Evolutionary conservation across 1,140 invertebrate genomes (phyloP).

Genomic region (Drosophila nigrodunni): DNA sequence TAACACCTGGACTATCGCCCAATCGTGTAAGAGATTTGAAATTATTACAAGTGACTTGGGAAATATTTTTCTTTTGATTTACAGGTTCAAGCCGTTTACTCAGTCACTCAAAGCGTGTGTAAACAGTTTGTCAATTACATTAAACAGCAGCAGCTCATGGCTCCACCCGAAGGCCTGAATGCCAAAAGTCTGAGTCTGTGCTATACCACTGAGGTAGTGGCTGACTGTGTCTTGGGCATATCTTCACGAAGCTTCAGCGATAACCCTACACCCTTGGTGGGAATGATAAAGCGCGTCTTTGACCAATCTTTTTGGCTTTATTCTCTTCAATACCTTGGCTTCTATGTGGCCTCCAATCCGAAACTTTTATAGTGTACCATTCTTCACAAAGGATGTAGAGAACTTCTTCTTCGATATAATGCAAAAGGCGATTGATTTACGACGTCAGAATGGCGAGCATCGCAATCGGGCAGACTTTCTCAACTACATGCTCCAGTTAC

Average conservation of each 20-base stretch:
- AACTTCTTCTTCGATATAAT: conserved; percentile 73
- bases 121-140: conserved; percentile 57
- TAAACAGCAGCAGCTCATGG: conserved; percentile 43
- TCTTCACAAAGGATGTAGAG: conserved; percentile 52
- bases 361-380: conserved; percentile 40
- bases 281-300: conserved; percentile 50
- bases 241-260: conserved; percentile 74
- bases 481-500: conserved; percentile 77
- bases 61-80: not conserved
- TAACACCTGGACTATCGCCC: conserved; percentile 86
- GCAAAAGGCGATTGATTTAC: conserved; percentile 56
- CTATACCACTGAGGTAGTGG: conserved; percentile 85
- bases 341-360: conserved; percentile 52
- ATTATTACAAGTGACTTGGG: not conserved
- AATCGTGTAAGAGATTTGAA: conserved; percentile 62
- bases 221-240: conserved; percentile 85
- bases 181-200: conserved; percentile 60
- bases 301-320: conserved; percentile 40
- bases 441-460: conserved; percentile 42
- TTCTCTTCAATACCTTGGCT: conserved; percentile 37
- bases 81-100: conserved; percentile 61
- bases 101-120: conserved; percentile 57
- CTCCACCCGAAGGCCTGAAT: conserved; percentile 40
- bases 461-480: conserved; percentile 78
- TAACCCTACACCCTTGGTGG: conserved; percentile 48